Evolutionary conservation across 2,113 vertebrate genomes (phyloP), one percentile per base, ranked within the genome.

Genomic region (Noturus placidus): DNA sequence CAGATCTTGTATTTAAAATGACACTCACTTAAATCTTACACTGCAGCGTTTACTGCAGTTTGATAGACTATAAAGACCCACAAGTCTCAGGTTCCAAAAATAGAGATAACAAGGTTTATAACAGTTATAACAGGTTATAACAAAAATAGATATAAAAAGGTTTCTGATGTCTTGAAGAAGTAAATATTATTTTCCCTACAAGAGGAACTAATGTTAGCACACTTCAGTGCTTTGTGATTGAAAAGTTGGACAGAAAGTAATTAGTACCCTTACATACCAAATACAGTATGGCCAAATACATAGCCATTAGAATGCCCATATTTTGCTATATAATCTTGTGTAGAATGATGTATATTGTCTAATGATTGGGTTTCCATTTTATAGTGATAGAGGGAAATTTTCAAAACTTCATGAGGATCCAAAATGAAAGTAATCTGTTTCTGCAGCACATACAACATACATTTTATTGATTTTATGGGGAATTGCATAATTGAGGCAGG

Each of bases 21-120:
- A 50, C 74, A 77, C 33, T 33, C 19, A 69, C 30, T n/a, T 30
- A 30, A 5, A 10, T 15, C n/a, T 67, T 30, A 70, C 69, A 35
- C 22, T 46, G n/a, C 27, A 46, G 20, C 19, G 25, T 76, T 42
- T 89, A 17, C 9, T 69, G 5, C 67, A 69, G 27, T 83, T 86
- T 84, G 59, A 74, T 42, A 80, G 85, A 88, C 83, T 81, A 84
- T 57, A 50, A 86, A 86, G 83, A 33, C 9, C 81, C 67, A 84
- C 81, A 84, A 72, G 57, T 84, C 42, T 72, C 76, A 74, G 14
- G 46, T 56, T 59, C 20, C 52, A 82, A 89, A 89, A 76, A 85
- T 85, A 85, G 67, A 76, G 54, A 54, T 6, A 46, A 46, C 42
- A 6, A 46, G 42, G 5, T 46, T 46, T 46, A 46, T 46, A 46